phyloP scores from a whole-genome alignment of 2,888 invertebrate species.

The Hedychridium roseum region DNA sequence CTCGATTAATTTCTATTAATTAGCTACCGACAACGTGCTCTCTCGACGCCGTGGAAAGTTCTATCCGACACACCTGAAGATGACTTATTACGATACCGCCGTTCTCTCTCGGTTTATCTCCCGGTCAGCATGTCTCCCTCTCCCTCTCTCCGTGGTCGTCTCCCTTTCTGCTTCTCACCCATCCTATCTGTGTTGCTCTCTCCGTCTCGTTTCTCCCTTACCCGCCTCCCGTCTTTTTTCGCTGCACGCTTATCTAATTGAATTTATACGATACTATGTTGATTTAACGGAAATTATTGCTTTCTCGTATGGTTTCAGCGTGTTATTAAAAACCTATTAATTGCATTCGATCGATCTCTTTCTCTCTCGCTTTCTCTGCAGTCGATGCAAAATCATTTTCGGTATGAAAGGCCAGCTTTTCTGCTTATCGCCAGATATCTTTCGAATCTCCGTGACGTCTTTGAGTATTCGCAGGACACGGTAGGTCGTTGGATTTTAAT shows the following conservation, averaged over 20 bases:
- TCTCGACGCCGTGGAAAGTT: conserved; percentile 28
- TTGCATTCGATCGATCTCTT: neutral
- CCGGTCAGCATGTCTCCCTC: too few species aligned
- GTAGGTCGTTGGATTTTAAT: too few species aligned
- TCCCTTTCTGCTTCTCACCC: neutral
- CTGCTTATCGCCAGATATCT: too few species aligned
- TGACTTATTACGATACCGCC: conserved; percentile 28
- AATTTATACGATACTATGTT: too few species aligned
- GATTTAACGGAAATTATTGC: too few species aligned
- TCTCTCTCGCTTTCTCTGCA: conserved; percentile 2
- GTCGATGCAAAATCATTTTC: too few species aligned
- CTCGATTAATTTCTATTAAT: conserved; percentile 40
- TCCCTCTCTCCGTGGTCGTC: conserved; percentile 1
- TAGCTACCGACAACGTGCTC: conserved; percentile 24
- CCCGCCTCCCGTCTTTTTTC: neutral
- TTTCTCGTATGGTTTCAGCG: neutral
- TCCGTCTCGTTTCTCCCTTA: conserved; percentile 5
- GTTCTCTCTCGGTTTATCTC: conserved; percentile 1
- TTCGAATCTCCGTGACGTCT: too few species aligned
- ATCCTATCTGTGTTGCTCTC: neutral
- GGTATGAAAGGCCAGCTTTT: too few species aligned
- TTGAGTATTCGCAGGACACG: too few species aligned
- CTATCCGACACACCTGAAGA: conserved; percentile 24
- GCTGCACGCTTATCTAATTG: too few species aligned
- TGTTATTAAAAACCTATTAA: neutral